phyloP scores from a whole-genome alignment of 1,140 invertebrate genomes.

The Trachelipus rathkii region DNA sequence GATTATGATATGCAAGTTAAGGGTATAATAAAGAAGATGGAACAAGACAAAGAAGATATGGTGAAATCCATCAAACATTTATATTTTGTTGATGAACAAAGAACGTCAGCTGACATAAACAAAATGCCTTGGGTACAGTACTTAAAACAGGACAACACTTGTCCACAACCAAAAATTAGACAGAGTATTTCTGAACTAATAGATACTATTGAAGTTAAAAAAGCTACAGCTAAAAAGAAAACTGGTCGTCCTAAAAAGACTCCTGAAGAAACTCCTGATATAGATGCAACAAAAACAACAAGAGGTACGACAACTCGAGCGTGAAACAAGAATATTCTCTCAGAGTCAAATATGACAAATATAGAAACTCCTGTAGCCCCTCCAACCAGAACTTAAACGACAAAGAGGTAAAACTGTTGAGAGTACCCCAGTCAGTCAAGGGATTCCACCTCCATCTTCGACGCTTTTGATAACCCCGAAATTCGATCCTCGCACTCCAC shows the following conservation, averaged over 20 bases:
- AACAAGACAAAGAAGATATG: not conserved
- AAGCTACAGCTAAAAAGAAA: no score
- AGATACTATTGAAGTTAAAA: no score
- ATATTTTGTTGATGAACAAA: conserved; percentile 11
- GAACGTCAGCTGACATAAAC: not conserved
- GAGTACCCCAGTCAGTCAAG: not conserved
- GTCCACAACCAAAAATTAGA: not conserved
- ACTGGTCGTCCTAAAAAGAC: no score
- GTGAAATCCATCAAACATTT: not conserved
- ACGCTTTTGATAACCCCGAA: not conserved
- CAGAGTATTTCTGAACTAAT: not conserved
- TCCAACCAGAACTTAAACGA: no score
- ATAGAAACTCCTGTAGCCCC: no score
- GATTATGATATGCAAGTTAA: conserved; percentile 5
- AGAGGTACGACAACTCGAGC: no score
- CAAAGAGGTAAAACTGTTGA: no score
- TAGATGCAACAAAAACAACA: no score
- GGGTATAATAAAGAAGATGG: not conserved
- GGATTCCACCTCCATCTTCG: not conserved
- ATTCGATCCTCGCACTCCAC: not conserved
- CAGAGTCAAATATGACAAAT: no score
- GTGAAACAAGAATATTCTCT: no score
- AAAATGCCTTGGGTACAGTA: not conserved
- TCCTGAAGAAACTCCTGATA: no score
- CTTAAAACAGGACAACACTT: not conserved